A percentile compares a stretch with the other conserved stretches of the same genome.
phyloP scores from a whole-genome alignment of 2,113 vertebrate species.

The Cynopterus brachyotis region DNA sequence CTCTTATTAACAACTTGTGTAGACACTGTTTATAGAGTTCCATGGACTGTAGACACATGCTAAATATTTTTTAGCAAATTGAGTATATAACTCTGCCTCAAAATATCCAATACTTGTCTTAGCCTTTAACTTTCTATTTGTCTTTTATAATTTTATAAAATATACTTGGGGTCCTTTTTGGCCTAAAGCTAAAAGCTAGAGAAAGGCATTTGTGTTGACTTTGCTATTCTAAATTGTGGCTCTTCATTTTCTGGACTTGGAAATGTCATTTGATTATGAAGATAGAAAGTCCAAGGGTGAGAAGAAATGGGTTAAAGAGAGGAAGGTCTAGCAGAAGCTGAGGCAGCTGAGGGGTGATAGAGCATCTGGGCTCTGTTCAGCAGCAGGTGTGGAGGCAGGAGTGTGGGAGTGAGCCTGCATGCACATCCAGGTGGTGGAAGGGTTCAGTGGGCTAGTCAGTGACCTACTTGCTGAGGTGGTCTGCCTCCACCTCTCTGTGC shows the following conservation, averaged over 20 bases:
- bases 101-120: neutral
- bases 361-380: neutral
- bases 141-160: neutral
- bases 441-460: neutral
- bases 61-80: neutral
- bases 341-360: neutral
- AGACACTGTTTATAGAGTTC: neutral
- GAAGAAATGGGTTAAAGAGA: neutral
- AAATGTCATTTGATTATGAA: neutral
- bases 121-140: neutral
- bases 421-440: neutral
- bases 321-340: fast-evolving
- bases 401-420: neutral
- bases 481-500: neutral
- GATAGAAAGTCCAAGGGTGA: neutral
- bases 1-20: neutral
- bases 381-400: neutral
- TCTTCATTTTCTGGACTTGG: neutral
- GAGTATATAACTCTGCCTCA: neutral
- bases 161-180: neutral
- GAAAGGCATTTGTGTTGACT: neutral
- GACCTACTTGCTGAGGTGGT: neutral
- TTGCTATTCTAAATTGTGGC: too few relatives aligned
- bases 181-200: neutral
- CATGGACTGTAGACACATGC: neutral